These are phyloP conservation scores for Drosophila fuyamai DNA, from an alignment of 1,140 invertebrate species.

Conservation along the genomic window DNA sequence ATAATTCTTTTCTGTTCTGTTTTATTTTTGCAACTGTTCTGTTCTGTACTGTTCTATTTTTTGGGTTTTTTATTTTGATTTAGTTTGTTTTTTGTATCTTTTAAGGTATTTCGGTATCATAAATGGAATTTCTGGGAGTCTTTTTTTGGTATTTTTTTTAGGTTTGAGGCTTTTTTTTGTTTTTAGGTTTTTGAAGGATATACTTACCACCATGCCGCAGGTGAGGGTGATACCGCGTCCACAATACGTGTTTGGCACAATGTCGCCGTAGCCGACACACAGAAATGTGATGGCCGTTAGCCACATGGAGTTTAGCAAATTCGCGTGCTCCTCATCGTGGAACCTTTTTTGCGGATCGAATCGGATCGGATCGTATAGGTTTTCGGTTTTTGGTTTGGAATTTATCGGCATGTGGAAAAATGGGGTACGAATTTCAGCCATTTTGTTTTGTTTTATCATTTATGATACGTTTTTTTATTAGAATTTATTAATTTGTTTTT, in stretches of 20 bases:
- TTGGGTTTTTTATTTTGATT: constrained; percentile 22
- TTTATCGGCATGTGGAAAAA: constrained; percentile 23
- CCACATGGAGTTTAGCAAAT: constrained; percentile 97
- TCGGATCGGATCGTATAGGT: constrained; percentile 23
- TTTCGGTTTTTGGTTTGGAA: constrained; percentile 20
- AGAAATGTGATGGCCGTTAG: constrained; percentile 95
- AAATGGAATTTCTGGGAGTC: constrained; percentile 35
- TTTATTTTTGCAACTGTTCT: constrained; percentile 39
- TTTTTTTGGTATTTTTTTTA: constrained; percentile 27
- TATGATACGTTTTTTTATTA: constrained; percentile 54
- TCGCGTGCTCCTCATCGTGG: constrained; percentile 94
- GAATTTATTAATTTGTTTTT: constrained; percentile 29
- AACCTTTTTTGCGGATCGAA: constrained; percentile 86
- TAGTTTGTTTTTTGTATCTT: constrained; percentile 16
- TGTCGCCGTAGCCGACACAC: constrained; percentile 93
- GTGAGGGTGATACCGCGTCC: constrained; percentile 95
- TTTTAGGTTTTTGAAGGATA: constrained; percentile 64
- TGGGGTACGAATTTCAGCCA: constrained; percentile 29
- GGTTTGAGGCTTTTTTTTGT: constrained; percentile 16
- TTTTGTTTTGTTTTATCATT: constrained; percentile 49
- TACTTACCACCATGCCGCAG: constrained; percentile 96
- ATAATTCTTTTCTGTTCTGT: constrained; percentile 10
- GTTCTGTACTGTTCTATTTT: constrained; percentile 42
- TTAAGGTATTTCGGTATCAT: constrained; percentile 46
- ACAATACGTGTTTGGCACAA: constrained; percentile 97